Base-by-base conservation (phyloP, 35 echinoderm and acorn worm genomes). In the Eucidaris tribuloides region DNA sequence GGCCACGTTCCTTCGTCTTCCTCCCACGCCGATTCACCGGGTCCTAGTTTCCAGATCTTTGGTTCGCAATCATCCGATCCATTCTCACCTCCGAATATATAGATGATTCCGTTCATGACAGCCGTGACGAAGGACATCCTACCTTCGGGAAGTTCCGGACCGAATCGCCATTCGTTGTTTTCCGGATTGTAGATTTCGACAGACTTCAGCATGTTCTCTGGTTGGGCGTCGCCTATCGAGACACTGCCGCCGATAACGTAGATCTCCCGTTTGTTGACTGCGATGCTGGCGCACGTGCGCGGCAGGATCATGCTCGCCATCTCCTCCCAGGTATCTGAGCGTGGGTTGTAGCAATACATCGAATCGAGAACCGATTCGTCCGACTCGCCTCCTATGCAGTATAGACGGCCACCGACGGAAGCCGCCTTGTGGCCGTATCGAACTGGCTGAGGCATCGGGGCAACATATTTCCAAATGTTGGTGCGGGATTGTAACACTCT, bases 121-220 rank as follows among this genome's bases (percentile, higher is more conserved):
- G 89, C 83, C 1, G 89, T 87, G 15, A 81, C 55, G 70, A 79
- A 90, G 34, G 84, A 93, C 49, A 92, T 79, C 24, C 91, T 88
- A 17, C 90, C 96, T 50, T 99, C 96, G 32, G 90, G 96, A 36
- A 99, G 84, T 81, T 99, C 96, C 1, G 96, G 96, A 42, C 96
- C 96, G 71, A 99, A 99, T 20, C 91, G 64, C 96, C 96, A 99
- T 65, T 99, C 96, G 40, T 99, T 99, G 35, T 82, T 79, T 3
- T 90, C 90, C 23, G 96, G 96, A 43, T 93, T 89, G 71, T 92
- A 99, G 80, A 99, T 99, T 64, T 99, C 96, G 23, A 99, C 96
- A 6, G 96, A 99, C 46, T 99, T 99, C 3, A 99, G 80, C 96
- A 99, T 99, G 52, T 99, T 99, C 45, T 99, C 96, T 45, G 96